Conservation (phyloP, 2,113 vertebrate genomes). For the Vicugna pacos region DNA sequence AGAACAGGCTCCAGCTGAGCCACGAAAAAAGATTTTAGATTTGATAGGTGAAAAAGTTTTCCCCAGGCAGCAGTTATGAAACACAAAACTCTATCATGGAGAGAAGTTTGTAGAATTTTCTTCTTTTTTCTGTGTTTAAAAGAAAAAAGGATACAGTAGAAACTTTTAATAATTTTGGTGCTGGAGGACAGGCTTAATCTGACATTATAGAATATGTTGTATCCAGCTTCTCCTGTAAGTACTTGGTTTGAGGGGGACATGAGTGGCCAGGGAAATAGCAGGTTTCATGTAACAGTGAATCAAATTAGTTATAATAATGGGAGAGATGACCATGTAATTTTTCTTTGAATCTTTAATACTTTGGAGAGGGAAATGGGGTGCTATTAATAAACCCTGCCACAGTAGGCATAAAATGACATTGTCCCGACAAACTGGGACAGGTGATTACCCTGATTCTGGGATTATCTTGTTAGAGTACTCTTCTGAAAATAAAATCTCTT, state of each 20-base stretch:
- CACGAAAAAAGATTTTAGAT: neutral
- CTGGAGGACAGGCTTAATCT: neutral
- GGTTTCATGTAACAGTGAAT: neutral
- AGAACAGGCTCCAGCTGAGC: neutral
- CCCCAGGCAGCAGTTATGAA: neutral
- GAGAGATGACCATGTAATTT: neutral
- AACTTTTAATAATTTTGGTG: neutral
- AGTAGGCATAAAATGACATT: neutral
- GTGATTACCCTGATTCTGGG: neutral
- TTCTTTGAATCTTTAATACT: neutral
- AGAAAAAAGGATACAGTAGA: neutral
- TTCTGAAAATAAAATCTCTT: neutral
- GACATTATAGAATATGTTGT: neutral
- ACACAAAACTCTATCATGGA: neutral
- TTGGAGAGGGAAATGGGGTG: neutral
- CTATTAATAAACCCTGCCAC: neutral
- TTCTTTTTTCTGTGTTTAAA: conserved; percentile 37
- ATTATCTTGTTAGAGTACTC: neutral
- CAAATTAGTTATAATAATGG: neutral
- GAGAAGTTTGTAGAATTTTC: conserved; percentile 33
- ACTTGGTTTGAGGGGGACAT: neutral
- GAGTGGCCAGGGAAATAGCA: neutral
- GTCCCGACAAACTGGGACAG: neutral
- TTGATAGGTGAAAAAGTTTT: neutral
- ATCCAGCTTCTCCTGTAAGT: neutral